These are phyloP conservation scores for Ailuropoda melanoleuca DNA, from an alignment of 2,113 vertebrate genomes.

Conservation along the genomic window DNA sequence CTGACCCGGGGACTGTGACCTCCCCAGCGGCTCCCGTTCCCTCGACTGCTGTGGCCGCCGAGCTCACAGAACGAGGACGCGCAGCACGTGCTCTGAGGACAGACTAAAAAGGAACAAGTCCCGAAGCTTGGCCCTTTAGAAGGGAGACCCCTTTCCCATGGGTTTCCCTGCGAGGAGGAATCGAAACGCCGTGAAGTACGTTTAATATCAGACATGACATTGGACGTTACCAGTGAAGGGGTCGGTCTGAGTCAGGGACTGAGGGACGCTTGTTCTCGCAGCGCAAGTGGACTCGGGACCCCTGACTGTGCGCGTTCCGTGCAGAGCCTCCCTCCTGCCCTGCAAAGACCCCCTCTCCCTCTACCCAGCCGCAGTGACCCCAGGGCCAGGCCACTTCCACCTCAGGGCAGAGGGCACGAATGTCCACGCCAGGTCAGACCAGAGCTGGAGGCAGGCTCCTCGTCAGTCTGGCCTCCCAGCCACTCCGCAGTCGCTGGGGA, in stretches of 20 bases:
- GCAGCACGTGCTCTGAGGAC: background rate
- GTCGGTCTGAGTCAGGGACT: constrained; percentile 86
- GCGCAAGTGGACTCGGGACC: constrained; percentile 90
- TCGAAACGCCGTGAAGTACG: background rate
- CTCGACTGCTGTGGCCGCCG: background rate
- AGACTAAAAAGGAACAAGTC: background rate
- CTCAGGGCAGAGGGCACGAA: constrained; percentile 46
- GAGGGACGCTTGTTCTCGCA: constrained; percentile 95
- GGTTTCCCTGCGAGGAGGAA: constrained; percentile 30
- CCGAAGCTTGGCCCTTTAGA: background rate
- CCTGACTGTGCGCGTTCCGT: constrained; percentile 92
- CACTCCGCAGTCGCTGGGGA: background rate
- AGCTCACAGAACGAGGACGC: background rate
- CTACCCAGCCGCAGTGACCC: background rate
- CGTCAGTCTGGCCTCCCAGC: background rate
- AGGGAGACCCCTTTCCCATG: background rate
- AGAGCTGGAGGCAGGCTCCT: constrained; percentile 69
- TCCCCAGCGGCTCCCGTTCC: too few species aligned
- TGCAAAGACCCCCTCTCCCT: background rate
- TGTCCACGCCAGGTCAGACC: background rate
- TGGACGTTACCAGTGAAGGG: constrained; percentile 95
- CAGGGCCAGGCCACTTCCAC: constrained; percentile 74
- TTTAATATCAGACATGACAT: constrained; percentile 87
- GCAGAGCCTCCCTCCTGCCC: constrained; percentile 79
- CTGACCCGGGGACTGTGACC: background rate